Percentiles rank a stretch among this genome's conserved stretches.
These are phyloP conservation scores for Nezara viridula DNA, from an alignment of 2,888 invertebrate genomes.

Conservation along the genomic window DNA sequence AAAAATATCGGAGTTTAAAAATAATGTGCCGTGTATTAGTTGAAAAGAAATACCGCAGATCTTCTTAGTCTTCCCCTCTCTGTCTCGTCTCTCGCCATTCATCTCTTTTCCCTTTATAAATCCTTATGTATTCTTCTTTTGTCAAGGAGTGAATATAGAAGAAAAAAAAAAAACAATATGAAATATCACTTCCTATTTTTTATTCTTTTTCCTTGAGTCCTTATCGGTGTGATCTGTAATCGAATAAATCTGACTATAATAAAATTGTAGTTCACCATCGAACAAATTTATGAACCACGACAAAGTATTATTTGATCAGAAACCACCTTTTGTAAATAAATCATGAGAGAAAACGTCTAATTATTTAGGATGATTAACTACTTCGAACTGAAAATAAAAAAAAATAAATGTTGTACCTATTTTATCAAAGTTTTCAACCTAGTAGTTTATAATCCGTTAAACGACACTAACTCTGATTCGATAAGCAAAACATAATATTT, in stretches of 20 bases:
- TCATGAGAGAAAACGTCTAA: no score
- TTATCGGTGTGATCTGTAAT: not conserved
- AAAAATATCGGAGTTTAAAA: slow-evolving; percentile 37
- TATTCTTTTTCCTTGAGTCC: not conserved
- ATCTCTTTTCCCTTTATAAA: slow-evolving; percentile 30
- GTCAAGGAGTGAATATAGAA: slow-evolving; percentile 6
- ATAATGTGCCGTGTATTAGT: slow-evolving; percentile 15
- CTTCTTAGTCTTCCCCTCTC: slow-evolving; percentile 65
- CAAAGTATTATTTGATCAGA: no score
- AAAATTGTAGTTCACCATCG: not conserved
- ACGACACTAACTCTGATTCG: no score
- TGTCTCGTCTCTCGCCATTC: slow-evolving; percentile 54
- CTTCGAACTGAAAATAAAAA: no score
- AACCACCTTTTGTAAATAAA: no score
- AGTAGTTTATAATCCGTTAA: no score
- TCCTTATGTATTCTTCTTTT: not conserved
- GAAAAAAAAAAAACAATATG: not conserved
- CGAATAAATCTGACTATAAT: not conserved
- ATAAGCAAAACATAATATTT: no score
- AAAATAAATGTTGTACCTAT: no score
- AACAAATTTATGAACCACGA: not conserved
- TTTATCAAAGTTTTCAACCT: no score
- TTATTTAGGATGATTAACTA: no score
- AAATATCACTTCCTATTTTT: slow-evolving; percentile 9
- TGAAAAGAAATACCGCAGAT: slow-evolving; percentile 35